These are phyloP conservation scores for Gyps fulvus DNA, from an alignment of 2,113 vertebrate genomes.

Conservation along the genomic window DNA sequence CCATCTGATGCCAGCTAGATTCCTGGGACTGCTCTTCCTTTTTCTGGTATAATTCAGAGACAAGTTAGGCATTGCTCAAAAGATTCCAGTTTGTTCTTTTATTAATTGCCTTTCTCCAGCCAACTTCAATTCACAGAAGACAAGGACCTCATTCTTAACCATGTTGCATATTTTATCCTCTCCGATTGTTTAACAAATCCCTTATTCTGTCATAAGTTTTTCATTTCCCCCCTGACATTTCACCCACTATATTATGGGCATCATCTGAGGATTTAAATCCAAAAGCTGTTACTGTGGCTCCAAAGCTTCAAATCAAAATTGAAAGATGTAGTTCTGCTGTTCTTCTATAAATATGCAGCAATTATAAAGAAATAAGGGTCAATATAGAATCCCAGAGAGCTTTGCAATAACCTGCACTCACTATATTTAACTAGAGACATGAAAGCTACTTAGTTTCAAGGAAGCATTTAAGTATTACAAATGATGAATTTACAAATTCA, in stretches of 20 bases:
- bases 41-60: neutral
- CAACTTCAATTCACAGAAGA: neutral
- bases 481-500: constrained; percentile 57
- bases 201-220: neutral
- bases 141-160: neutral
- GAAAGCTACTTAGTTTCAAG: constrained; percentile 58
- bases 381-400: constrained; percentile 26
- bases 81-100: neutral
- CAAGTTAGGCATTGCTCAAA: neutral
- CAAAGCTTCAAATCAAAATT: constrained; percentile 32
- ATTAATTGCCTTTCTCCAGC: neutral
- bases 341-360: constrained; percentile 45
- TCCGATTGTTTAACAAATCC: constrained; percentile 9
- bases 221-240: neutral
- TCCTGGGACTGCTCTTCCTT: neutral
- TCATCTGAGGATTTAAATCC: constrained; percentile 10
- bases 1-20: neutral
- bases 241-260: neutral
- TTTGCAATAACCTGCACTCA: constrained; percentile 34
- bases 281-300: neutral
- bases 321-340: constrained; percentile 32
- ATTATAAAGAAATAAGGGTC: constrained; percentile 63
- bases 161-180: neutral
- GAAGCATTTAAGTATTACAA: constrained; percentile 64
- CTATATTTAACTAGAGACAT: constrained; percentile 47